Evolutionary conservation across 2,797 vertebrate genomes (phyloP), one percentile per base, ranked within the genome.

Genomic region (Sebastes dallii): DNA sequence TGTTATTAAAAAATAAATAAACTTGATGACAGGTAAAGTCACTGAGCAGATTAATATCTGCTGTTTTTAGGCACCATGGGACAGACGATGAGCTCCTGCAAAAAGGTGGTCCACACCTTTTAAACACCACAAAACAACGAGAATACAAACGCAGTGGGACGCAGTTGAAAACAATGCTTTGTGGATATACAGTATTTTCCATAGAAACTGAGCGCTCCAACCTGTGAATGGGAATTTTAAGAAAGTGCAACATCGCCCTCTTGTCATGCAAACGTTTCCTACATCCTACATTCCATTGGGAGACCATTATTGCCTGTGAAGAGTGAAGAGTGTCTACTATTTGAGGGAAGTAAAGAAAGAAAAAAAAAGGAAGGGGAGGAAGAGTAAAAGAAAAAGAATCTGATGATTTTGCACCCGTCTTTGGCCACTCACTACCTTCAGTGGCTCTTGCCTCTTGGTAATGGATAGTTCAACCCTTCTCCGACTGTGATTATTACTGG

Each of bases 1-100:
- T 24, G 55, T 46, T 58, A 52, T 56, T 54, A 42, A 27, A 78
- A 78, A 62, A 85, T 75, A 85, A 88, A 80, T 83, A 36, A 79
- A 88, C 61, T 65, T 0, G 68, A 77, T 61, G 54, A 71, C 66
- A 30, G 77, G 72, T 69, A 50, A 82, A 78, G 72, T 88, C 83
- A 79, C 62, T 9, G 74, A 61, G 86, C 88, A 90, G 89, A 89
- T 64, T 5, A 1, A 3, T 29, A 7, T 75, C 86, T 78, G 85
- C 89, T n/a, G 34, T 42, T 90, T 90, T 89, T 62, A 92, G 91
- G 92, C 92, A 94, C 91, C 90, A 78, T 87, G 84, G 87, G 92
- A 83, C 79, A 25, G 65, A 92, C 36, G 2, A 68, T 64, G 70
- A 72, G 72, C 77, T 74, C 61, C 66, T 66, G n/a, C 52, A 61